Conservation (phyloP, 2,797 vertebrate species). For the Martes flavigula region DNA sequence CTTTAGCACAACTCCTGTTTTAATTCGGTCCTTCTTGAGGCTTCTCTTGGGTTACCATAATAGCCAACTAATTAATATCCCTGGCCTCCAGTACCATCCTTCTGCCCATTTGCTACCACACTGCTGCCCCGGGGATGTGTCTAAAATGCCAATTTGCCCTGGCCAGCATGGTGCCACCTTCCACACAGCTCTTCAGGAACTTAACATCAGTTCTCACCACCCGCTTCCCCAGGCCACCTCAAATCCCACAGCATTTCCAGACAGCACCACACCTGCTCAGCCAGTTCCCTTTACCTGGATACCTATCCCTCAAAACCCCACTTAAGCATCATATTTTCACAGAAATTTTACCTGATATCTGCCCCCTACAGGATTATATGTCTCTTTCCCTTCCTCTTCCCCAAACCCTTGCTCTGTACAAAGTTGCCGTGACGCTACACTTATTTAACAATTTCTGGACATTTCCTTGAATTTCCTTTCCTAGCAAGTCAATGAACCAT, state of each 20-base stretch:
- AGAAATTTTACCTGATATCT: not conserved
- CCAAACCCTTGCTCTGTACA: not conserved
- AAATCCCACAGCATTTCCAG: not conserved
- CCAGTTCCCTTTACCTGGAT: not conserved
- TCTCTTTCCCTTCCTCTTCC: not conserved
- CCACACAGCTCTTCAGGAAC: fast-evolving
- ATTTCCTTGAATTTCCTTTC: not conserved
- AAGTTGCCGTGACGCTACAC: not conserved
- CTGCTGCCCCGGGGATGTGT: not conserved
- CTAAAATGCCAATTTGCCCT: fast-evolving
- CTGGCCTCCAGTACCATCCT: not conserved
- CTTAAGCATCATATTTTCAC: not conserved
- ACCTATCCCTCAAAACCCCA: not conserved
- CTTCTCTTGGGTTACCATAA: not conserved
- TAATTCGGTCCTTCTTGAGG: not conserved
- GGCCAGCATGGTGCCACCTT: fast-evolving
- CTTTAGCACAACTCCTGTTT: not conserved
- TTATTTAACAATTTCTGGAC: not conserved
- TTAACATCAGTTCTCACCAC: fast-evolving
- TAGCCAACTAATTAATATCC: not conserved
- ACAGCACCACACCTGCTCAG: fast-evolving
- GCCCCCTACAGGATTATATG: fast-evolving
- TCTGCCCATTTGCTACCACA: not conserved
- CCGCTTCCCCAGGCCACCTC: fast-evolving
- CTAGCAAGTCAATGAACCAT: not conserved